Percentiles rank a stretch among this genome's conserved stretches.
phyloP scores from a whole-genome alignment of 2,797 vertebrate genomes.

The Spea hammondii region DNA sequence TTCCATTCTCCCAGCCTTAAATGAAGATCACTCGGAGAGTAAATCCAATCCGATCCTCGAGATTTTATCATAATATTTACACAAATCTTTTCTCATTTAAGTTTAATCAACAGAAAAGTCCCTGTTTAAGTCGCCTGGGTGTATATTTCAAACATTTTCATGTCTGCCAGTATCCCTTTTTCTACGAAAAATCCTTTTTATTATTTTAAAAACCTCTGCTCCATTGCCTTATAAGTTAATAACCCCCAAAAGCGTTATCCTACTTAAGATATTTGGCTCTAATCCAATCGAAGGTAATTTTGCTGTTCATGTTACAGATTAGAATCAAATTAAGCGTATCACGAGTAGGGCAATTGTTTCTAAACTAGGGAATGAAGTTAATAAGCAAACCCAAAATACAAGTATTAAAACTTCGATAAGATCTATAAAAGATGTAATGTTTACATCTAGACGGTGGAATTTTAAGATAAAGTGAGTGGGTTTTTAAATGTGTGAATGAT shows the following conservation, averaged over 20 bases:
- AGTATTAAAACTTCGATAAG: too few species aligned
- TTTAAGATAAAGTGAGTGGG: too few species aligned
- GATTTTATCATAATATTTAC: background rate
- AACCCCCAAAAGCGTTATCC: background rate
- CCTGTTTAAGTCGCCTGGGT: background rate
- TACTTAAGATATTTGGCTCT: background rate
- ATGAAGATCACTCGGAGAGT: background rate
- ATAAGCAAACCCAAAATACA: too few species aligned
- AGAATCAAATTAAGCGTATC: too few species aligned
- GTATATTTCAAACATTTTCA: background rate
- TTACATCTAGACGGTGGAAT: too few species aligned
- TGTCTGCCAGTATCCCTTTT: background rate
- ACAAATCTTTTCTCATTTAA: background rate
- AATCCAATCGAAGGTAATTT: background rate
- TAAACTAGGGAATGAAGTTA: too few species aligned
- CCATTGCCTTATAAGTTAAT: constrained; percentile 30
- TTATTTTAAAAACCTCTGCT: background rate
- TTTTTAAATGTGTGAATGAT: too few species aligned
- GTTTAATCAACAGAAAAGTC: background rate
- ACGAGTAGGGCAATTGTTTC: too few species aligned
- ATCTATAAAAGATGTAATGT: too few species aligned
- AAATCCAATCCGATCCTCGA: background rate
- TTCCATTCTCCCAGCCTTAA: constrained; percentile 3
- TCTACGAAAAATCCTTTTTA: background rate
- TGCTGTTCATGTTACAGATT: background rate